Base-by-base conservation (phyloP, 2,113 vertebrate species). In the Chrysemys picta region DNA sequence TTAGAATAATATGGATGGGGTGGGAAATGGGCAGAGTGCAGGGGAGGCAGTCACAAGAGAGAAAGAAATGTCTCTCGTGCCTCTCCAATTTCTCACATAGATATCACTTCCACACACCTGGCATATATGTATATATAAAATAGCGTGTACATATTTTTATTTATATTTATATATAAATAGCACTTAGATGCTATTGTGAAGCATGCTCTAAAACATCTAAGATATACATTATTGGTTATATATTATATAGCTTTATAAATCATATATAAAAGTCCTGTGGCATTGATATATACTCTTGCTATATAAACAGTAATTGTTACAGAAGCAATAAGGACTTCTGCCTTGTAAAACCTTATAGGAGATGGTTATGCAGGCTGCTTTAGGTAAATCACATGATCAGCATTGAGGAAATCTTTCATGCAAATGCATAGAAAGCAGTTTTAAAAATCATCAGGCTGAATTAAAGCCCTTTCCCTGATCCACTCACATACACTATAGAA, bases 1-100 rank as follows among this genome's bases (percentile, higher is more conserved):
- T 89, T 95, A 89, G 95, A 95, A 86, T 92, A 91, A 78, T 86
- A 9, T 47, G 91, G 10, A 1, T 10, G 50, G 86, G 89, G 87
- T 84, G 76, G 75, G 1, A 84, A 76, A 45, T 76, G 75, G 88
- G 17, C 59, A 92, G 57, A 93, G 38, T 76, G 94, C 50, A 96
- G 82, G 50, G 92, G 87, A 94, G 95, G 54, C 54, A 91, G 54
- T 11, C 49, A 19, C 1, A 59, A 49, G 45, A 53, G 53, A 78
- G 62, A 35, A 35, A 90, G 57, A n/a, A 93, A 91, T 93, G 57
- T 78, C 88, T 85, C 84, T 91, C 53, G 7, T 85, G 13, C 54
- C 75, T 87, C 45, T 54, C 3, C 4, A 8, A n/a, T 94, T 50
- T 88, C 92, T 81, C 38, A 59, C 86, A 1, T 14, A 57, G 38